Conservation (phyloP, 2,113 vertebrate species). For the Alectura lathami region DNA sequence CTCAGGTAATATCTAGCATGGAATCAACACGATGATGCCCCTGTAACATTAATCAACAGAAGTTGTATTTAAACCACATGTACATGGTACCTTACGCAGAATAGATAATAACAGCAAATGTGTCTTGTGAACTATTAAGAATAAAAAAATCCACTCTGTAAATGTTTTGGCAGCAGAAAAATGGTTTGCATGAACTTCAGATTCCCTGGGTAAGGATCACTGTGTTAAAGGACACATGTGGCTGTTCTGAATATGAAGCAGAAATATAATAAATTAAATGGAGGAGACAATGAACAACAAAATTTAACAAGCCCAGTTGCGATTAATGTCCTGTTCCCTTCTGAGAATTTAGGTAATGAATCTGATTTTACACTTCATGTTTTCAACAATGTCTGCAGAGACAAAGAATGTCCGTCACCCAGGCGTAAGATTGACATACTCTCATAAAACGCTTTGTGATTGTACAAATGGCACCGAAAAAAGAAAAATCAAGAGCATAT, state of each 20-base stretch:
- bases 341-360: constrained; percentile 56
- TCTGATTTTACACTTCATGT: constrained; percentile 61
- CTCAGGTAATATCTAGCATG: not conserved
- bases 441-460: constrained; percentile 26
- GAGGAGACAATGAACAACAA: not conserved
- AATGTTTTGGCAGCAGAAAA: not conserved
- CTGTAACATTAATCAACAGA: not conserved
- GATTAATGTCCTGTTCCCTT: constrained; percentile 25
- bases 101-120: not conserved
- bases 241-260: not conserved
- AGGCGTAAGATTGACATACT: not conserved
- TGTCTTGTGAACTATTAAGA: not conserved
- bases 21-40: not conserved
- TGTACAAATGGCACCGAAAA: not conserved
- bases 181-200: not conserved
- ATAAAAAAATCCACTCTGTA: not conserved
- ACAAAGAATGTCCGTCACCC: constrained; percentile 48
- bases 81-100: not conserved
- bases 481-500: not conserved
- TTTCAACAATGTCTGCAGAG: constrained; percentile 20
- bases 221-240: not conserved
- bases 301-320: not conserved
- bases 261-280: constrained; percentile 45
- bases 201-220: not conserved
- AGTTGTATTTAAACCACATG: not conserved